phyloP scores from a whole-genome alignment of 2,113 vertebrate species.

The Natator depressus region DNA sequence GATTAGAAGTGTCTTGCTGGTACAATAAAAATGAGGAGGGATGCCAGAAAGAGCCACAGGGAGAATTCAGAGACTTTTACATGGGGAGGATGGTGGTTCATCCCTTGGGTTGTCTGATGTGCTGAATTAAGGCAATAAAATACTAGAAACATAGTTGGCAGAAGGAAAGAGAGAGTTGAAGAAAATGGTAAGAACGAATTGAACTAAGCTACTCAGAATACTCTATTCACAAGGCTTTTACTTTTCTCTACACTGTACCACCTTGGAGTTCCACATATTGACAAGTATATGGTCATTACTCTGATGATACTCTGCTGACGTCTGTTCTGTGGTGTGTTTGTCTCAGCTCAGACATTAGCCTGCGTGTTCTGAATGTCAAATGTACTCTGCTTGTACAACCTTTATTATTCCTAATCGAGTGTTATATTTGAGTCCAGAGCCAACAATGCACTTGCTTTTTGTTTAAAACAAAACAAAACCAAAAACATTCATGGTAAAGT shows the following conservation, averaged over 20 bases:
- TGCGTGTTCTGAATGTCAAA: not conserved
- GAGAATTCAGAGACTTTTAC: not conserved
- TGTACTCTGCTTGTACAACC: not conserved
- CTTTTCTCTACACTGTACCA: not conserved
- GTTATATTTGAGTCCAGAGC: not conserved
- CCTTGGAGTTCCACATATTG: not conserved
- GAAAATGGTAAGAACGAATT: fast-evolving
- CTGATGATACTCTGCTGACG: not conserved
- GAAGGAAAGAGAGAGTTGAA: not conserved
- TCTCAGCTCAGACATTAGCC: not conserved
- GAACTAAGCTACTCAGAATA: not conserved
- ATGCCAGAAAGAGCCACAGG: not conserved
- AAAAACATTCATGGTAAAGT: not conserved
- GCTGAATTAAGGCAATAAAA: not conserved
- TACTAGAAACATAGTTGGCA: not conserved
- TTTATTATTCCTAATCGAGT: not conserved
- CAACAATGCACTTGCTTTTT: not conserved
- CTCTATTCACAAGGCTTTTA: not conserved
- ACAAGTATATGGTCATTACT: not conserved
- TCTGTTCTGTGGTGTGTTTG: not conserved
- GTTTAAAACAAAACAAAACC: not conserved
- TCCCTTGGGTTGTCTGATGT: not conserved
- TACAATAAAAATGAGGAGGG: not conserved
- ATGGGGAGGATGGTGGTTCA: not conserved
- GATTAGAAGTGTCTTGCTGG: not conserved